These are phyloP conservation scores for Scyliorhinus canicula DNA, from an alignment of 2,797 vertebrate genomes.

Conservation along the genomic window DNA sequence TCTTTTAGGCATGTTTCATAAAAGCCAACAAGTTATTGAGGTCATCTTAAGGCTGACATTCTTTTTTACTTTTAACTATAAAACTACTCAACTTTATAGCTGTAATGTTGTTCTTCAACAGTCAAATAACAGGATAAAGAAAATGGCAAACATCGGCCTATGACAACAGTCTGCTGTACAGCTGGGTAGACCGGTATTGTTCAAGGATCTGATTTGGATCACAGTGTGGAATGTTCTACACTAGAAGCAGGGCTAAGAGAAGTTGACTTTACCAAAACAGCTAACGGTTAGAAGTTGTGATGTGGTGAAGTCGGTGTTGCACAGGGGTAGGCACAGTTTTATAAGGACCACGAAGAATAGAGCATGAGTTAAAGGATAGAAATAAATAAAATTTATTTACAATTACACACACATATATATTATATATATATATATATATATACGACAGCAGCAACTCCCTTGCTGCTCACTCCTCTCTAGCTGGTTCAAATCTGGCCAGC, in stretches of 20 bases:
- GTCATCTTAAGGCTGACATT: neutral
- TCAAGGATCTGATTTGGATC: neutral
- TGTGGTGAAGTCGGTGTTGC: too few species aligned
- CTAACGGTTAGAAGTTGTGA: neutral
- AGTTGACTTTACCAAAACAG: neutral
- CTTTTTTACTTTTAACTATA: neutral
- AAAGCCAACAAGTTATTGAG: neutral
- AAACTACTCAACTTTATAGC: neutral
- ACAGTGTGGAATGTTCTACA: neutral
- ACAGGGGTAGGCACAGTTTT: too few species aligned
- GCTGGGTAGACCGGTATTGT: neutral
- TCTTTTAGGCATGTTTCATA: neutral
- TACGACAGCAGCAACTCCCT: too few species aligned
- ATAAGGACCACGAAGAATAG: too few species aligned
- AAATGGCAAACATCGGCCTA: neutral
- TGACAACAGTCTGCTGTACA: neutral
- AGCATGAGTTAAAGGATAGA: too few species aligned
- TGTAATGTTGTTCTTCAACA: neutral
- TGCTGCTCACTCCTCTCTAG: too few species aligned
- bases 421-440: too few species aligned
- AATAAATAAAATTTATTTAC: too few species aligned
- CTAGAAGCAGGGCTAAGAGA: neutral
- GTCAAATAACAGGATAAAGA: neutral
- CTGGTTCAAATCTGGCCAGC: too few species aligned
- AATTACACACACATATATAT: too few species aligned